These are phyloP conservation scores for Lepidochitona cinerea DNA, from an alignment of 2,888 invertebrate genomes.

Conservation along the genomic window DNA sequence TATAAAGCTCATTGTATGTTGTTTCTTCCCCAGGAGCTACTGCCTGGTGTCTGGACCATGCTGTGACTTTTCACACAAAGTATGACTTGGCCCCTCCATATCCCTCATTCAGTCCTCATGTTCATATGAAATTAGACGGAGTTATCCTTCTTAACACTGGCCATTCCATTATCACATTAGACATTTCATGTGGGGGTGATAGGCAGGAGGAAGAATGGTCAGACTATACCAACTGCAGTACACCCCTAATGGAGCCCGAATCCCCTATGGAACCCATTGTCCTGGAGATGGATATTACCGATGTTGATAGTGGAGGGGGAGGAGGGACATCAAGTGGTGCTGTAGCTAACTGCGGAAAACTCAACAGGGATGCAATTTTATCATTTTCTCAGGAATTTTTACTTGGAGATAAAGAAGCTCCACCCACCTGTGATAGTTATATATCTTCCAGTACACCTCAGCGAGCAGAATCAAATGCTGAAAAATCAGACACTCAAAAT, in stretches of 20 bases:
- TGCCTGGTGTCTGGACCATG: constrained; percentile 83
- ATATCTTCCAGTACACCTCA: not conserved
- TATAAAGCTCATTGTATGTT: not conserved
- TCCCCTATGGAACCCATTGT: not conserved
- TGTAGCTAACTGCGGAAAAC: not conserved
- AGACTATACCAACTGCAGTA: constrained; percentile 2
- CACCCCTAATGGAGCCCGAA: not conserved
- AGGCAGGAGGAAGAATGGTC: not conserved
- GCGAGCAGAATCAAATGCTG: not conserved
- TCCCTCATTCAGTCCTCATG: constrained; percentile 60
- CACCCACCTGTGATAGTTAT: not conserved
- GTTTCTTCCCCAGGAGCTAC: constrained; percentile 10
- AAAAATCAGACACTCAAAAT: not conserved
- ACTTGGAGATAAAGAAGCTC: not conserved
- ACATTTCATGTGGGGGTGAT: constrained; percentile 70
- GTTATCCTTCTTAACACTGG: constrained; percentile 88
- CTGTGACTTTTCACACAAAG: constrained; percentile 92
- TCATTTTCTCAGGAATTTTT: not conserved
- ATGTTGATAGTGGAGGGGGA: not conserved
- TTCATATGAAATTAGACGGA: constrained; percentile 72
- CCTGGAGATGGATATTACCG: not conserved
- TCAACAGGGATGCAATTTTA: not conserved
- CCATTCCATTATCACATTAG: constrained; percentile 83
- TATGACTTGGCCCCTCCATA: constrained; percentile 83
- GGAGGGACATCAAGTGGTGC: not conserved